These are phyloP conservation scores for Proisotoma minuta DNA, from an alignment of 2,888 invertebrate genomes.

Conservation along the genomic window DNA sequence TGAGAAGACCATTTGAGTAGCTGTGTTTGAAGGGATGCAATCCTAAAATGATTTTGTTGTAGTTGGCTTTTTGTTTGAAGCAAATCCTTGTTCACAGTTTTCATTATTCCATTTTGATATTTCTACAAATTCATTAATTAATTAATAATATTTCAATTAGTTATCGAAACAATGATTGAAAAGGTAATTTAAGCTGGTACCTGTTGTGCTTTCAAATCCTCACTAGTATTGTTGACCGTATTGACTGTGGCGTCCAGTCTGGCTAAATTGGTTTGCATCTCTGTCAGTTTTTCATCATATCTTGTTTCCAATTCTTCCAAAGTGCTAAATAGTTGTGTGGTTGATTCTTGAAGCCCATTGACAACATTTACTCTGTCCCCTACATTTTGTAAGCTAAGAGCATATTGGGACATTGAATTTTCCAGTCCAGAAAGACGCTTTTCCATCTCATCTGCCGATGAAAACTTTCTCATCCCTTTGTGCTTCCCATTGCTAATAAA, in stretches of 20 bases:
- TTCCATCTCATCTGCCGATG: not conserved
- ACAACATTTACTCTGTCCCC: conserved; percentile 33
- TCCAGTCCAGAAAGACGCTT: conserved; percentile 18
- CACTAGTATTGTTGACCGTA: conserved; percentile 23
- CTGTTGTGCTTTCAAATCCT: conserved; percentile 43
- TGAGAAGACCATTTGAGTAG: conserved; percentile 39
- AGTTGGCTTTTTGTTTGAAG: conserved; percentile 22
- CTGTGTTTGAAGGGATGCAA: conserved; percentile 42
- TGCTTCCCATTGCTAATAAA: not conserved
- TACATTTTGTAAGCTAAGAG: conserved; percentile 29
- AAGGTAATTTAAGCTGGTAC: conserved; percentile 16
- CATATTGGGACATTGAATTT: conserved; percentile 30
- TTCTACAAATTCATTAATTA: conserved; percentile 23
- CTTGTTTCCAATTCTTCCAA: conserved; percentile 40
- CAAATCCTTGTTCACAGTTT: conserved; percentile 36
- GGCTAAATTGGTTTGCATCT: conserved; percentile 36
- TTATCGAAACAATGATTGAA: not conserved
- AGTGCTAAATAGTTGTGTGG: conserved; percentile 36
- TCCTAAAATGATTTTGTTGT: conserved; percentile 35
- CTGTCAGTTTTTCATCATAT: conserved; percentile 39
- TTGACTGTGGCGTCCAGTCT: conserved; percentile 37
- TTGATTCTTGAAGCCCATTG: conserved; percentile 33
- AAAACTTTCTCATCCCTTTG: not conserved
- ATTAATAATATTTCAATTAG: conserved; percentile 9
- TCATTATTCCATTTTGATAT: conserved; percentile 27